Evolutionary conservation across 2,888 invertebrate species (phyloP), one percentile per base, ranked within the genome.

Genomic region (Anthoptus insignis): DNA sequence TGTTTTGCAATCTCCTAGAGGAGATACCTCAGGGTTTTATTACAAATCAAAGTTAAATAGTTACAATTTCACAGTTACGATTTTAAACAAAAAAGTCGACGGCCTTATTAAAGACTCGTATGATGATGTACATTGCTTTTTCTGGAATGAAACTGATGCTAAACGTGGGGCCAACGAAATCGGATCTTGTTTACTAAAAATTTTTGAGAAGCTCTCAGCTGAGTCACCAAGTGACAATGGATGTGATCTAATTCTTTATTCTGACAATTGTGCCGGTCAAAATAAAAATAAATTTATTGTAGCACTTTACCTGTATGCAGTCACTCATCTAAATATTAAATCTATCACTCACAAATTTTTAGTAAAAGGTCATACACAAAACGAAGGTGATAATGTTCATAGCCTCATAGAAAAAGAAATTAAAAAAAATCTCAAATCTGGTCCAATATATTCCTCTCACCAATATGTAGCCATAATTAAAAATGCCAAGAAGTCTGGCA

Each of bases 391-490:
- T 24, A 56, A 56, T 24, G 9, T 57, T 19, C 57, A 57, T 19
- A 57, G 57, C 45, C 45, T 78, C 19, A 79, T 75, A 59, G 78
- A 80, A 64, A 75, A 73, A 54, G 73, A 77, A 67, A 69, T 77
- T 34, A 75, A 72, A 69, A 70, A 71, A 45, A 70, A 75, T 65
- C 32, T 72, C 52, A 75, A 68, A 61, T 69, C 74, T 49, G 73
- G 71, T 50, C 73, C 78, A 29, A 73, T 76, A 60, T 76, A 76
- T 63, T 66, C 59, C 37, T 75, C 77, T 21, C 54, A 60, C 37
- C 71, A 68, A 63, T 65, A 56, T 42, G 45, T 66, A 22, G 27
- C 65, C 29, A 29, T 45, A 21, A 45, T 45, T 19, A 45, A 45
- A 45, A 45, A 45, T 21, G 56, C 56, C 9, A 56, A 42, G 4